Percentiles rank a stretch among this genome's conserved stretches.
These are phyloP conservation scores for Halcyon leucocephala DNA, from an alignment of 2,797 vertebrate species.

Conservation along the genomic window DNA sequence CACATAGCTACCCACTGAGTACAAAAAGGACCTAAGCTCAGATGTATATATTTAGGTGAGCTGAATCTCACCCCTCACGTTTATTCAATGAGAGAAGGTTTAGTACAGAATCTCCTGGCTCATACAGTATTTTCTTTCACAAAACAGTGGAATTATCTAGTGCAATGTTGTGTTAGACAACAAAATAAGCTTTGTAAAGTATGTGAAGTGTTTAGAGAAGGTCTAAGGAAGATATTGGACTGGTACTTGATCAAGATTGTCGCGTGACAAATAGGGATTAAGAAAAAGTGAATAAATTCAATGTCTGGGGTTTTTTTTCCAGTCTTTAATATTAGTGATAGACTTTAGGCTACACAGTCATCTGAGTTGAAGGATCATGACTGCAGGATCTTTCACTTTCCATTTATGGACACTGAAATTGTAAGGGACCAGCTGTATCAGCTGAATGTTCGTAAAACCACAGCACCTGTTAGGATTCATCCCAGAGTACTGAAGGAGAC, in stretches of 20 bases:
- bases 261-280: not conserved
- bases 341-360: fast-evolving
- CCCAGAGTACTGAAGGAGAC: not conserved
- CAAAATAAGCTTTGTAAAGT: not conserved
- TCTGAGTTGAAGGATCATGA: not conserved
- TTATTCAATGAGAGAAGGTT: not conserved
- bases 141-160: not conserved
- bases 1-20: fast-evolving
- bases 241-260: not conserved
- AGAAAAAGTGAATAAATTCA: not conserved
- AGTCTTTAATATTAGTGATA: not conserved
- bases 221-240: not conserved
- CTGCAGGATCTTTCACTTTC: not conserved
- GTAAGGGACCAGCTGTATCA: not conserved
- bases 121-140: not conserved
- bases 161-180: not conserved
- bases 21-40: not conserved
- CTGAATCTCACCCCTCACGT: not conserved
- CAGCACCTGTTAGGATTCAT: not conserved
- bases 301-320: not conserved
- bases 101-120: not conserved
- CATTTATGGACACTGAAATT: not conserved
- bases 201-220: not conserved
- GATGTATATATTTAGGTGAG: not conserved
- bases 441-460: not conserved